A percentile compares a stretch with the other conserved stretches of the same genome.
These are phyloP conservation scores for Campaea margaritaria DNA, from an alignment of 2,888 invertebrate genomes.

Conservation along the genomic window DNA sequence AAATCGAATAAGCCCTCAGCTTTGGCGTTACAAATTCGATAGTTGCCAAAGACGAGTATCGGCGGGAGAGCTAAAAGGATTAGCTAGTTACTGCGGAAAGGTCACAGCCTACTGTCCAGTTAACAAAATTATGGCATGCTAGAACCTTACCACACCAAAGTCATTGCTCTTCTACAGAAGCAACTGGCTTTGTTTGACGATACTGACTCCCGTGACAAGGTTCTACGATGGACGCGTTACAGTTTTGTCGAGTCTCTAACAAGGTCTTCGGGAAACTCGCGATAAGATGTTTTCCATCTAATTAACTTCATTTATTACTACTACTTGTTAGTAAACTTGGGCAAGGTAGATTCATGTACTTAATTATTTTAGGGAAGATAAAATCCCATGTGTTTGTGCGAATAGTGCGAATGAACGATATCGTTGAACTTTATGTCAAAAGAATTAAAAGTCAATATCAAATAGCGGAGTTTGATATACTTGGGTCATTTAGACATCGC, in stretches of 20 bases:
- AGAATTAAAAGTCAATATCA: too few relatives aligned
- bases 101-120: conserved; percentile 1
- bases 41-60: conserved; percentile 11
- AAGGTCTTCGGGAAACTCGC: conserved; percentile 14
- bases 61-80: conserved; percentile 15
- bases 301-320: conserved; percentile 23
- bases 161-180: background rate
- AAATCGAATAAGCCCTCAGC: conserved; percentile 13
- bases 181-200: background rate
- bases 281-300: conserved; percentile 28
- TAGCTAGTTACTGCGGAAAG: conserved; percentile 8
- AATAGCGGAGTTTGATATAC: too few relatives aligned
- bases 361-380: background rate
- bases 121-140: background rate
- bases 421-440: too few relatives aligned
- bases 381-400: too few relatives aligned
- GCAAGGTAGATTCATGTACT: background rate
- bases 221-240: background rate
- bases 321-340: conserved; percentile 9
- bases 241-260: conserved; percentile 4
- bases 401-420: too few relatives aligned
- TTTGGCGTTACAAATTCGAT: conserved; percentile 13
- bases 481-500: too few relatives aligned
- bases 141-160: conserved; percentile 3
- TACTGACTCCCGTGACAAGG: conserved; percentile 1